Base-by-base conservation (phyloP, 23 tunicate genomes). In the Trididemnum miniatum region DNA sequence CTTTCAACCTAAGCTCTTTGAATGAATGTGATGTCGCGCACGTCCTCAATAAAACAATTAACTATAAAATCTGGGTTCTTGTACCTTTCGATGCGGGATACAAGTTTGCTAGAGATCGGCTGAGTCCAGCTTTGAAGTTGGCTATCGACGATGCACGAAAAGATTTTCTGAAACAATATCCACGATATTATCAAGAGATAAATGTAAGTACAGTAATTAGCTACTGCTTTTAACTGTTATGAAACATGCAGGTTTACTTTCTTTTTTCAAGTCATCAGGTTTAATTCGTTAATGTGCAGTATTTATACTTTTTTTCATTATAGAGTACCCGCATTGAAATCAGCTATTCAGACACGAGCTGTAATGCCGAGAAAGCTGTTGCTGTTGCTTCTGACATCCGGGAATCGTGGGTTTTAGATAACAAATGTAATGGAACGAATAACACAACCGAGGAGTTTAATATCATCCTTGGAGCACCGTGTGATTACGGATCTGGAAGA, bases 401-500 rank as follows among this genome's bases (percentile, higher is more conserved):
- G 23, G 88, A 92, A 37, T 32, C 54, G 23, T 34, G 71, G 25
- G 18, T 80, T 22, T 15, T 77, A 9, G 82, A 71, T 15, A 79
- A 44, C 54, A 24, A 77, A 32, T 83, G 92, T 51, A 71, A 77
- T 1, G 66, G 18, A 33, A 59, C 20, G 23, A 65, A 29, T 0
- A 30, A 65, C 31, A 27, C 64, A 22, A 27, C 88, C 25, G 0
- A n/a, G 30, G 87, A 77, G 25, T 37, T 75, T 39, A 39, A 83
- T 52, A 80, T 92, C 35, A 49, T 88, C 23, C 12, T 93, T 1
- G 98, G 98, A 25, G 75, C 65, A 78, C 64, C 88, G 20, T 93
- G 98, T 76, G 98, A 93, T 49, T 93, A 79, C 35, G 78, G 81
- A 0, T 35, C 93, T 0, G 89, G 89, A 7, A 52, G 90, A 37